These are phyloP conservation scores for Noctua pronuba DNA, from an alignment of 2,888 invertebrate genomes.

Conservation along the genomic window DNA sequence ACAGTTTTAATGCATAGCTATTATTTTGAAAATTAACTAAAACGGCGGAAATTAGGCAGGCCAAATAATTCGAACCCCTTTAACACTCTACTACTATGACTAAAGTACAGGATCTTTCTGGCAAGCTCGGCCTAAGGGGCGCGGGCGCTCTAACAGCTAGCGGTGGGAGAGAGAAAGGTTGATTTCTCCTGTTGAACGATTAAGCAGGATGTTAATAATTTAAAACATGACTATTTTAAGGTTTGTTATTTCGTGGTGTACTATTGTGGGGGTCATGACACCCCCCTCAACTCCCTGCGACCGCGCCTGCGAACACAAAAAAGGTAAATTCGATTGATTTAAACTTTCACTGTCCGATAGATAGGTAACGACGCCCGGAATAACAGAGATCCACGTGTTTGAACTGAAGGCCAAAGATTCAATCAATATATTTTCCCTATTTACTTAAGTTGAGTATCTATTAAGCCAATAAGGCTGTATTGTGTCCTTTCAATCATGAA, in stretches of 20 bases:
- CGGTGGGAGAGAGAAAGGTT: neutral
- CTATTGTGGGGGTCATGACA: neutral
- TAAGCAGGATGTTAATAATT: neutral
- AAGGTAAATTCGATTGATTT: constrained; percentile 27
- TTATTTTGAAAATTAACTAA: no score
- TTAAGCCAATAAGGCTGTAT: constrained; percentile 44
- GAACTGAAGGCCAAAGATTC: constrained; percentile 40
- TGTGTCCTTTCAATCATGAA: constrained; percentile 31
- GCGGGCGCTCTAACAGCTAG: neutral
- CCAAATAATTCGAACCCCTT: neutral
- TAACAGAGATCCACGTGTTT: constrained; percentile 46
- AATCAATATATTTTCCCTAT: constrained; percentile 51
- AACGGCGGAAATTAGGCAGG: no score
- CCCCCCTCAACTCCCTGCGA: neutral
- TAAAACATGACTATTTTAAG: neutral
- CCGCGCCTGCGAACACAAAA: neutral
- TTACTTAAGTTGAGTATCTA: constrained; percentile 44
- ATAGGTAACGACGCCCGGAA: constrained; percentile 15
- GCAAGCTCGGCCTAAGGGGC: neutral
- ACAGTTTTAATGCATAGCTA: no score
- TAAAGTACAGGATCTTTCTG: neutral
- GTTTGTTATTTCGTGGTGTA: neutral
- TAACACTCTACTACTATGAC: neutral
- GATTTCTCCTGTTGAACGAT: neutral
- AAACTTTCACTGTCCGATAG: constrained; percentile 15